Base-by-base conservation (phyloP, 2,797 vertebrate genomes). In the Enteromius trimaculatus region DNA sequence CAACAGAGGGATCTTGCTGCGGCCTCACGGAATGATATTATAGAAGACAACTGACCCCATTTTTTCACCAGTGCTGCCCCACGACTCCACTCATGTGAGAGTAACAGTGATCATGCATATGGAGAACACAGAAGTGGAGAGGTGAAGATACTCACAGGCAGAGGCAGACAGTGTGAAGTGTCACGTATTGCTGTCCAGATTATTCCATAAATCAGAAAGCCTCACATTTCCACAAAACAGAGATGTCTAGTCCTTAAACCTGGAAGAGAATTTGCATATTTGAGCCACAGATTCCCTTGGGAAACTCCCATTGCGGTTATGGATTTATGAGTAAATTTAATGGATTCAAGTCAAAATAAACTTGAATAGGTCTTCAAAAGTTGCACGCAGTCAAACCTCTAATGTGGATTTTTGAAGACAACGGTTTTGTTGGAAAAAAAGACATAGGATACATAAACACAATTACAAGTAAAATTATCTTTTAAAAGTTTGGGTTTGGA, bases 11-110 rank as follows among this genome's bases (percentile, higher is more conserved):
- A 49, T 42, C 23, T 3, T 42, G 58, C 16, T n/a, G 11, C 0
- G 16, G 55, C 8, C 11, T 26, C 13, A n/a, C 5, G 4, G 42
- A 58, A 77, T 71, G 19, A 34, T 69, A 81, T 72, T 79, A 81
- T 72, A 44, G 49, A n/a, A 72, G 58, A 78, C 51, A 62, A 83
- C 53, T 80, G 66, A 79, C 62, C 71, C 42, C 70, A 62, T 49
- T 81, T 51, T 17, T n/a, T 80, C 34, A 83, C n/a, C 77, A 49
- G 17, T 2, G 1, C 29, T 37, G 51, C 58, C 42, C 31, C 34
- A 34, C 14, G 6, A 78, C 66, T 14, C 31, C 0, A 5, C 47
- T 74, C 31, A 78, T 49, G 37, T 34, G 76, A 37, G 19, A 75
- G 21, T 55, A 80, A 84, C 58, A 66, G 78, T 53, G 37, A 75